Conservation (phyloP, 2,888 invertebrate genomes). For the Nephrotoma guestfalica region DNA sequence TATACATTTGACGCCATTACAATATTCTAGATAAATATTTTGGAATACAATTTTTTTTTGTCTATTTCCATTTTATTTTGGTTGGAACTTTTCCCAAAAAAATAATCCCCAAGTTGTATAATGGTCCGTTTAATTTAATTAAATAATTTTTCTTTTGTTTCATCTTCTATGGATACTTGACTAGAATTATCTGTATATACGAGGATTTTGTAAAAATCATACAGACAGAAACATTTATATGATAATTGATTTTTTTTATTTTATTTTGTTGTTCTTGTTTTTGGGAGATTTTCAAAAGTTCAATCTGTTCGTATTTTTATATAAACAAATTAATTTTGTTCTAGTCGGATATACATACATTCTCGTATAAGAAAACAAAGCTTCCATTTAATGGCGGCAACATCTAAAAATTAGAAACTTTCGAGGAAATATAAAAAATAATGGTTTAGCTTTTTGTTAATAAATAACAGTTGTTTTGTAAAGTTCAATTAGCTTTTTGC, state of each 20-base stretch:
- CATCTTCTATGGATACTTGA: neutral
- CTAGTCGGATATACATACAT: neutral
- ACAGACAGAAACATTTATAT: neutral
- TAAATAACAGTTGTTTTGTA: too few species aligned
- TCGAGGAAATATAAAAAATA: neutral
- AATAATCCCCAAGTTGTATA: neutral
- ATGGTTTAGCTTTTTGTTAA: neutral
- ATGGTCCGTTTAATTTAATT: neutral
- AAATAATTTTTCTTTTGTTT: neutral
- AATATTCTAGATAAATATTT: neutral
- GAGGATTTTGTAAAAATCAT: neutral
- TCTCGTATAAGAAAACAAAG: neutral
- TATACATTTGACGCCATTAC: neutral
- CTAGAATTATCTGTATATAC: neutral
- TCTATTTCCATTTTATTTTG: neutral
- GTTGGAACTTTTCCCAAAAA: neutral
- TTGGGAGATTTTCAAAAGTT: neutral
- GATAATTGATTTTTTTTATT: neutral
- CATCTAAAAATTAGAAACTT: neutral
- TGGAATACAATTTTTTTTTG: neutral
- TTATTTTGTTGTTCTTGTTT: neutral
- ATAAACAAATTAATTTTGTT: neutral
- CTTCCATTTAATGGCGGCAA: neutral
- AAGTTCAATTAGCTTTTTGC: too few species aligned
- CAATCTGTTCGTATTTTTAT: neutral